A percentile compares a stretch with the other conserved stretches of the same genome.
Evolutionary conservation across 2,113 vertebrate genomes (phyloP).

Genomic region (Nesospiza acunhae): DNA sequence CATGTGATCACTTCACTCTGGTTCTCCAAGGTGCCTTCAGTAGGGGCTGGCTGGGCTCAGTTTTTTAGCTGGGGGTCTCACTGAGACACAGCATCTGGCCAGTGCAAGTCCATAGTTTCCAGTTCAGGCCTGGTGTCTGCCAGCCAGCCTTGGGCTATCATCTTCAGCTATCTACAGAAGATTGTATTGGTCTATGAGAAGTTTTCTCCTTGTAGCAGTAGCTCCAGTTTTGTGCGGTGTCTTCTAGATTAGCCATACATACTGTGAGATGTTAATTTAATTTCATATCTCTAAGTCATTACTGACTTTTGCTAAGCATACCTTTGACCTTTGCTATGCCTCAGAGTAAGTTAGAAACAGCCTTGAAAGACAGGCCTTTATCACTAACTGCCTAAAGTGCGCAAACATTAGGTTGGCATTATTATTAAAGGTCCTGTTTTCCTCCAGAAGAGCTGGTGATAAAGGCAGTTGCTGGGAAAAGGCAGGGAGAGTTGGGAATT

Average conservation of each 20-base stretch:
- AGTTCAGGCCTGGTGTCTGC: neutral
- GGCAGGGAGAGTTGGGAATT: neutral
- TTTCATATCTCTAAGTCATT: neutral
- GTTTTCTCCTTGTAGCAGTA: neutral
- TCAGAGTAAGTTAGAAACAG: neutral
- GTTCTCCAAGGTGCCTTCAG: neutral
- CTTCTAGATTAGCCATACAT: neutral
- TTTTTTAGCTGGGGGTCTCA: fast-evolving
- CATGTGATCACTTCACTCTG: neutral
- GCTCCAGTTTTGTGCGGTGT: neutral
- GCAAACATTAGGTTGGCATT: neutral
- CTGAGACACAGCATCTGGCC: fast-evolving
- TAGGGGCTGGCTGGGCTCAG: neutral
- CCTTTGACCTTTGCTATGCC: neutral
- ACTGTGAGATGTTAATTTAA: neutral
- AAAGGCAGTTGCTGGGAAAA: neutral
- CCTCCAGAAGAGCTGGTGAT: neutral
- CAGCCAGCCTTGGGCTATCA: neutral
- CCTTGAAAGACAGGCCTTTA: neutral
- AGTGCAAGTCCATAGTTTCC: neutral
- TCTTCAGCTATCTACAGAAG: neutral
- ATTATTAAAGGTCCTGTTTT: neutral
- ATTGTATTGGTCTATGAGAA: neutral
- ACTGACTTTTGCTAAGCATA: neutral
- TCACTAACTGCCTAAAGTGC: neutral